phyloP scores from a whole-genome alignment of 1,140 invertebrate species.

The Calliphora vicina region DNA sequence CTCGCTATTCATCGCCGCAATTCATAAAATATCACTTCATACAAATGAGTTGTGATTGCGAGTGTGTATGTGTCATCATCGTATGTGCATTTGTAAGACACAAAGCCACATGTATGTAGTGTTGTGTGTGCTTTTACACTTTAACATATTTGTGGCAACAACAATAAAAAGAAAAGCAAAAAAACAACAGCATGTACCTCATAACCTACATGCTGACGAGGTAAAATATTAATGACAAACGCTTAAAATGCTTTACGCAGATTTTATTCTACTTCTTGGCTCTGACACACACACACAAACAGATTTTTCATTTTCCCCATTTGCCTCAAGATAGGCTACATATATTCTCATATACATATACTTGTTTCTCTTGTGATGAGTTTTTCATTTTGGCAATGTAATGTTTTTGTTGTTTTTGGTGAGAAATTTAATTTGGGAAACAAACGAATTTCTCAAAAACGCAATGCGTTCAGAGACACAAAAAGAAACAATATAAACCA shows the following conservation, averaged over 20 bases:
- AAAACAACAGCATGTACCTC: background rate
- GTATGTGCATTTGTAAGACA: too few relatives aligned
- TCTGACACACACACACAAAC: background rate
- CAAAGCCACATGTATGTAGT: background rate
- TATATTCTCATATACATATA: background rate
- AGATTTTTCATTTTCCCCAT: background rate
- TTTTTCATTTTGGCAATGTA: background rate
- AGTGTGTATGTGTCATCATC: background rate
- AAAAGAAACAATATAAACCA: background rate
- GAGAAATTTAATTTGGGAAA: background rate
- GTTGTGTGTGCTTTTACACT: too few relatives aligned
- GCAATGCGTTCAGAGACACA: background rate
- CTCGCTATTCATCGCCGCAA: background rate
- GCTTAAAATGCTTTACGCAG: slow-evolving; percentile 1
- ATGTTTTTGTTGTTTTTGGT: background rate
- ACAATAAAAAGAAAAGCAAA: background rate
- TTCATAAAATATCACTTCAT: background rate
- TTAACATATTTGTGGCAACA: too few relatives aligned
- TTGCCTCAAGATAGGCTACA: background rate
- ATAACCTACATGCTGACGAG: background rate
- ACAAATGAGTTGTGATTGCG: background rate
- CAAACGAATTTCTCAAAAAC: background rate
- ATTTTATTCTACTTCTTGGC: background rate
- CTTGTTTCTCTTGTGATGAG: background rate
- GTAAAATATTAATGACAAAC: slow-evolving; percentile 6